Evolutionary conservation across 2,888 invertebrate species (phyloP), one percentile per base, ranked within the genome.

Genomic region (Galeruca laticollis): DNA sequence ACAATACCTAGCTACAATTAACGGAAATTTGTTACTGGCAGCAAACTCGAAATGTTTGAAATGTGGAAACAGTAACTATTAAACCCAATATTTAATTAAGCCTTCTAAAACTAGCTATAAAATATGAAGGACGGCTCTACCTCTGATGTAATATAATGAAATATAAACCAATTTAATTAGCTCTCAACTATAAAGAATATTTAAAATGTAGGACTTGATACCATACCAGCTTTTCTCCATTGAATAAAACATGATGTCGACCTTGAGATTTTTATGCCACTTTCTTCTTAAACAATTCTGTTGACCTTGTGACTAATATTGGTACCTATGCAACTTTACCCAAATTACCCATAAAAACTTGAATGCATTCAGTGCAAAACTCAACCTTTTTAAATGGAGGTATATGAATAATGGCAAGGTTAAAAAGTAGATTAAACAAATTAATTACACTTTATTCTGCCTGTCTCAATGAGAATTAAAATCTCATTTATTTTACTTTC

Each of bases 401-500:
- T 6, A 26, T 1, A 26, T 26, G 26, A 26, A n/a, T 40, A 40
- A 40, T 40, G 11, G 4, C 6, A 40, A 40, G 40, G 40, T 15
- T n/a, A 40, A 40, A n/a, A 40, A 40, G 40, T 40, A 40, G n/a
- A n/a, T 5, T 40, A 40, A 13, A 5, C n/a, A 40, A 40, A 40
- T 37, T 40, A n/a, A n/a, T 40, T 40, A n/a, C n/a, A 40, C 40
- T 6, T n/a, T 40, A 40, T 40, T 40, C 4, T n/a, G 4, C 6
- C 40, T 40, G n/a, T n/a, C n/a, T 40, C 11, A 40, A 13, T n/a
- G 13, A 40, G 40, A 40, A 13, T 10, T 40, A 13, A 40, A 40
- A 40, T 40, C 13, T 40, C 40, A 40, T 40, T 40, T 40, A n/a
- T n/a, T 40, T 40, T 40, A 40, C 40, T 40, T 40, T 40, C 40